Percentiles rank a stretch among this genome's conserved stretches.
Conservation (phyloP, 2,113 vertebrate genomes). For the Ancistrus triradiatus region DNA sequence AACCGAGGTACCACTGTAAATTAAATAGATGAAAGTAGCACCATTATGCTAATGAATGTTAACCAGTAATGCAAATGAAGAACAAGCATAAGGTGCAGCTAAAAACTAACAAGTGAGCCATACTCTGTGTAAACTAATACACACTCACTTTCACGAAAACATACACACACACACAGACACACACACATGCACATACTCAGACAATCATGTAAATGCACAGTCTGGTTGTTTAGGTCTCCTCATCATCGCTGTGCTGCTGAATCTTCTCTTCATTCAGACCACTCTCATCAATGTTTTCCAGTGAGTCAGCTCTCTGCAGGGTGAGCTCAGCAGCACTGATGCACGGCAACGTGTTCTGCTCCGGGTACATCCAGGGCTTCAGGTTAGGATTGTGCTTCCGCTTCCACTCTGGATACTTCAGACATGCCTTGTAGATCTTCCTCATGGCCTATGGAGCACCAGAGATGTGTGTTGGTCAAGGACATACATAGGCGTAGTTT, state of each 20-base stretch:
- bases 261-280: conserved; percentile 66
- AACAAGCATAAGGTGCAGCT: conserved; percentile 18
- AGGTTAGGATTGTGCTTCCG: conserved; percentile 68
- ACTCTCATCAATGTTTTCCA: conserved; percentile 80
- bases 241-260: conserved; percentile 69
- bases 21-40: conserved; percentile 16
- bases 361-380: conserved; percentile 78
- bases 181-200: conserved; percentile 34
- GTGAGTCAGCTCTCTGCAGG: conserved; percentile 68
- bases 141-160: conserved; percentile 31
- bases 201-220: conserved; percentile 23
- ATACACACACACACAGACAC: conserved; percentile 25
- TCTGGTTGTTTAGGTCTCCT: conserved; percentile 56
- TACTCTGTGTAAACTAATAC: conserved; percentile 5
- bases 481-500: no score
- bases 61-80: conserved; percentile 18
- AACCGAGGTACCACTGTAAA: no score
- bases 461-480: not conserved
- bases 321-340: conserved; percentile 66
- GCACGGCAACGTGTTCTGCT: conserved; percentile 73
- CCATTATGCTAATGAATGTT: conserved; percentile 7
- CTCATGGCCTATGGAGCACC: conserved; percentile 70
- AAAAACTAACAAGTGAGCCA: conserved; percentile 12
- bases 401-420: conserved; percentile 84
- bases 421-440: conserved; percentile 81